Evolutionary conservation across 1,140 invertebrate genomes (phyloP).

Genomic region (Eurosta solidaginis): DNA sequence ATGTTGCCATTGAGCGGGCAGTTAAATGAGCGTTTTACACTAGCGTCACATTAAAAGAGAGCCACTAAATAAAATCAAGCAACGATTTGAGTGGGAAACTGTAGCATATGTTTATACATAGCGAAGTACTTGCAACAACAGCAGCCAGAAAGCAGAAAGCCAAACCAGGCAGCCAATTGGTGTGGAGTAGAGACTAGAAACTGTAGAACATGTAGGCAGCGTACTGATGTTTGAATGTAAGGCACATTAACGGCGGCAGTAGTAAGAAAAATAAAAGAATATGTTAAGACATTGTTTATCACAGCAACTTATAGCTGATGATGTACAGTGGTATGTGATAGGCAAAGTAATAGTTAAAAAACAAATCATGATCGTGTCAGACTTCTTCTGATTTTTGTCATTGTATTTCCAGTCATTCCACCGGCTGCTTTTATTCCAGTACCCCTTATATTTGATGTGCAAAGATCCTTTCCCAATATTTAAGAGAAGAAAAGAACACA

Average conservation of each 20-base stretch:
- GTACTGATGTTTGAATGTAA: too few relatives aligned
- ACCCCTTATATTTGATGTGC: too few relatives aligned
- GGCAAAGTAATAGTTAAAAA: neutral
- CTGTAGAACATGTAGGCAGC: slow-evolving; percentile 8
- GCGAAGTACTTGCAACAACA: neutral
- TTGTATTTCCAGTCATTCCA: neutral
- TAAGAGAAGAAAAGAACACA: too few relatives aligned
- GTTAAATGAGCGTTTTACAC: neutral
- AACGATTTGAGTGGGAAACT: slow-evolving; percentile 11
- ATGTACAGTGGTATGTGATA: neutral
- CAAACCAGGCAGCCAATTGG: too few relatives aligned
- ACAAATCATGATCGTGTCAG: neutral
- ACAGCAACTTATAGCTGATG: neutral
- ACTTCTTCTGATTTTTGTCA: neutral
- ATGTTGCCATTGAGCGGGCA: neutral
- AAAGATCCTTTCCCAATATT: too few relatives aligned
- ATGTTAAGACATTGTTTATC: slow-evolving; percentile 9
- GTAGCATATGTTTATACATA: too few relatives aligned
- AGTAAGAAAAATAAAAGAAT: neutral
- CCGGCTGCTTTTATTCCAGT: too few relatives aligned
- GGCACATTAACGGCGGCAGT: slow-evolving; percentile 1
- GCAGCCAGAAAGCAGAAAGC: neutral
- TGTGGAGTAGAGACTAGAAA: too few relatives aligned
- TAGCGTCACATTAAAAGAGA: slow-evolving; percentile 13
- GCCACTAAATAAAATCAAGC: neutral